Base-by-base conservation (phyloP, 2,797 vertebrate species). In the Eulemur albifrons region DNA sequence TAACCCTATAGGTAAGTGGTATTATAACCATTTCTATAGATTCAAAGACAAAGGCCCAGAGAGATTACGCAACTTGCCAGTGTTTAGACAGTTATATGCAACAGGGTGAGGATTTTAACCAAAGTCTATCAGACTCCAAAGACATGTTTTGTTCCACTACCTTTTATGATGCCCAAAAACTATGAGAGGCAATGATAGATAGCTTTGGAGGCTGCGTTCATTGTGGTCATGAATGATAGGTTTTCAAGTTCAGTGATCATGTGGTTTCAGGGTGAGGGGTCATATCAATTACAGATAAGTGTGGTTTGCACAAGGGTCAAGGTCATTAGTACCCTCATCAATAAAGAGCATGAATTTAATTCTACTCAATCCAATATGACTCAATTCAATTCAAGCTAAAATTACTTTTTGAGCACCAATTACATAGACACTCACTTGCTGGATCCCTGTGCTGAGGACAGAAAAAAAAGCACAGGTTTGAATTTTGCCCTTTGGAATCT, bases 361-460 rank as follows among this genome's bases (percentile, higher is more conserved):
- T 89, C 59, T 76, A 87, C 40, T 35, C 11, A 9, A 48, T 84
- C 38, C 11, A 69, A 59, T 9, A 30, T 21, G 35, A 70, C 54
- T 77, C 77, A 90, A 59, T 73, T 93, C n/a, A 69, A 27, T 90
- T 95, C 38, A 90, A 89, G 67, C 11, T 82, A 73, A 85, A 88
- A 91, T 73, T 73, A 88, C 57, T 84, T 83, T 90, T 20, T 61
- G 52, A 77, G 65, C 23, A 38, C 79, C 43, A 27, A 18, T 91
- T 88, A 70, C 2, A 1, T 27, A 82, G 75, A 75, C 27, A 50
- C 1, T 95, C 57, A 54, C 65, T 65, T 57, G 0, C 48, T 79
- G 27, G 14, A 40, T 90, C 50, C 70, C 35, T 38, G 38, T 73
- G 15, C 43, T 40, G n/a, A 63, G 57, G 52, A 88, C 17, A 48